Percentiles rank a stretch among this genome's conserved stretches.
Conservation (phyloP, 2,113 vertebrate species). For the Axis porcinus region DNA sequence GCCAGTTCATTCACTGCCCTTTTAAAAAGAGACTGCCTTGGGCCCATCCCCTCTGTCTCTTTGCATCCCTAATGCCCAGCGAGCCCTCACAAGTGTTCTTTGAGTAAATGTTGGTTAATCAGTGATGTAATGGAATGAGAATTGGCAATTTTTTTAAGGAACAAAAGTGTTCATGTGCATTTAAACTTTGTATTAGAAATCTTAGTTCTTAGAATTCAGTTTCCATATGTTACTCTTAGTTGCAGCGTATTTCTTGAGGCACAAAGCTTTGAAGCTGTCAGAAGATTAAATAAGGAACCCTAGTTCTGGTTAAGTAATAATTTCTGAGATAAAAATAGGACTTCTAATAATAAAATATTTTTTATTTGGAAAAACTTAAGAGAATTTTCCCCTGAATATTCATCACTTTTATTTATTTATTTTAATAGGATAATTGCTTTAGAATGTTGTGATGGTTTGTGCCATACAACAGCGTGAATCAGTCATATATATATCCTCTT, state of each 20-base stretch:
- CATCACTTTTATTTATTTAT: background rate
- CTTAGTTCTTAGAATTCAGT: slow-evolving; percentile 6
- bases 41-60: background rate
- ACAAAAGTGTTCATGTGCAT: background rate
- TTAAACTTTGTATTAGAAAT: slow-evolving; percentile 23
- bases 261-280: background rate
- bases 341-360: slow-evolving; percentile 8
- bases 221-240: background rate
- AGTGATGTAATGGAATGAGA: background rate
- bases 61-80: background rate
- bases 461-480: background rate
- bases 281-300: slow-evolving; percentile 7
- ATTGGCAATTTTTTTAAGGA: background rate
- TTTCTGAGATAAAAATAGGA: background rate
- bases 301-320: background rate
- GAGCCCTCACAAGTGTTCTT: background rate
- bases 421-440: background rate
- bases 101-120: background rate
- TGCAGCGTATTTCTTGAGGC: background rate
- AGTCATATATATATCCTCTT: background rate
- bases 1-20: background rate
- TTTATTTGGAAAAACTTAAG: slow-evolving; percentile 4
- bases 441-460: background rate
- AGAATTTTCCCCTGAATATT: background rate
- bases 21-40: background rate